Evolutionary conservation across 2,888 invertebrate genomes (phyloP), one percentile per base, ranked within the genome.

Genomic region (Deilephila porcellus): DNA sequence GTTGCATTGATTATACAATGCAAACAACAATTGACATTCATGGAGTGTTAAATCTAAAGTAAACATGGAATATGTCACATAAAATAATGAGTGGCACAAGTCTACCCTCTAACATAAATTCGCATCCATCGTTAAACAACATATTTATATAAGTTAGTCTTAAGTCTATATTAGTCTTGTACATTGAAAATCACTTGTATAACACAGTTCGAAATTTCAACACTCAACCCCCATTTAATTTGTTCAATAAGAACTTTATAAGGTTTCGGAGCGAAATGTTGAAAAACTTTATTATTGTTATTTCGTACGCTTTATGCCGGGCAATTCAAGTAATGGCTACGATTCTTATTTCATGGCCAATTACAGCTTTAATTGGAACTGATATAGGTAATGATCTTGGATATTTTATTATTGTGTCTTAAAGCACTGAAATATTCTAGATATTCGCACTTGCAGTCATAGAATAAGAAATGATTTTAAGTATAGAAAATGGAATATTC

Each of bases 221-320:
- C 45, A 67, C 25, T 20, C 20, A 45, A 45, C 20, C 20, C 20
- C 20, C 11, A 45, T 34, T 45, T n/a, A 64, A 37, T 37, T 64
- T 64, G 20, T 67, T 67, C 45, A 20, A 45, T 67, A 45, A 11
- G 64, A 45, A 67, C 64, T 67, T 67, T 67, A 4, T 64, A 64
- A 64, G 64, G 64, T 20, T 67, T 25, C 37, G 64, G 25, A 67
- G 64, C 14, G 45, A 45, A 45, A 67, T 25, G 45, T 45, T 25
- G 45, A 45, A 34, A 67, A 67, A 25, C 20, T 67, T 67, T 67
- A 67, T 67, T 67, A 45, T 67, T 45, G 64, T 67, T 67, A 25
- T 25, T 45, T 67, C 45, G 45, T 67, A 25, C 20, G 37, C 64
- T 67, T 53, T 64, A 53, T 60, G 34, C 20, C 20, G 45, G 52